phyloP scores from a whole-genome alignment of 2,888 invertebrate species.

The Acronicta aceris region DNA sequence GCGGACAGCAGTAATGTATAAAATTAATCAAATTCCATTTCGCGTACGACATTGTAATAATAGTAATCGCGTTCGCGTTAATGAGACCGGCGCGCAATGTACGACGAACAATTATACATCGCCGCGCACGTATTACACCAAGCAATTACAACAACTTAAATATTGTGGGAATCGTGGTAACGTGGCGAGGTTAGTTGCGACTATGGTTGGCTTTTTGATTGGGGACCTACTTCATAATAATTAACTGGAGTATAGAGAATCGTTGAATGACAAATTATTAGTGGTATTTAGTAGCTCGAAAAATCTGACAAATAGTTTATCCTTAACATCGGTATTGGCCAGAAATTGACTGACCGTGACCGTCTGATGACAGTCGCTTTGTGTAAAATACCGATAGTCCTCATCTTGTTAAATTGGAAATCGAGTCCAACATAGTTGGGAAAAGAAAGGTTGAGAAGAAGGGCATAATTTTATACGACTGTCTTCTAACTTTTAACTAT shows the following conservation, averaged over 20 bases:
- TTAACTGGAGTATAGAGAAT: not conserved
- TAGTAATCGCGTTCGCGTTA: constrained; percentile 14
- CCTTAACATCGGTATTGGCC: too few relatives aligned
- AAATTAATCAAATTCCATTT: constrained; percentile 47
- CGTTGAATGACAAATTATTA: too few relatives aligned
- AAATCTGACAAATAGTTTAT: too few relatives aligned
- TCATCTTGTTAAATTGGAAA: too few relatives aligned
- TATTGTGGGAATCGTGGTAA: not conserved
- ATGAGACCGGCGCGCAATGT: constrained; percentile 16
- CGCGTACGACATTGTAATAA: constrained; percentile 20
- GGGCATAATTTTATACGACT: too few relatives aligned
- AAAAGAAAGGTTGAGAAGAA: too few relatives aligned
- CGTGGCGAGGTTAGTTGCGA: not conserved
- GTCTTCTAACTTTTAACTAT: too few relatives aligned
- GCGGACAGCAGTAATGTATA: constrained; percentile 22
- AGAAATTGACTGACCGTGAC: too few relatives aligned
- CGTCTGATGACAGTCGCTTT: too few relatives aligned
- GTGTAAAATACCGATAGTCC: too few relatives aligned
- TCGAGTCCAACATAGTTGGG: too few relatives aligned
- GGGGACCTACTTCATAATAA: not conserved
- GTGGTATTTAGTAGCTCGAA: too few relatives aligned
- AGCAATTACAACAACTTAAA: not conserved
- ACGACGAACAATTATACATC: constrained; percentile 21
- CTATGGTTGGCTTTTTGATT: not conserved
- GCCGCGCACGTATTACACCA: constrained; percentile 11